Conservation (phyloP, 2,888 invertebrate genomes). For the Dryocosmus kuriphilus region DNA sequence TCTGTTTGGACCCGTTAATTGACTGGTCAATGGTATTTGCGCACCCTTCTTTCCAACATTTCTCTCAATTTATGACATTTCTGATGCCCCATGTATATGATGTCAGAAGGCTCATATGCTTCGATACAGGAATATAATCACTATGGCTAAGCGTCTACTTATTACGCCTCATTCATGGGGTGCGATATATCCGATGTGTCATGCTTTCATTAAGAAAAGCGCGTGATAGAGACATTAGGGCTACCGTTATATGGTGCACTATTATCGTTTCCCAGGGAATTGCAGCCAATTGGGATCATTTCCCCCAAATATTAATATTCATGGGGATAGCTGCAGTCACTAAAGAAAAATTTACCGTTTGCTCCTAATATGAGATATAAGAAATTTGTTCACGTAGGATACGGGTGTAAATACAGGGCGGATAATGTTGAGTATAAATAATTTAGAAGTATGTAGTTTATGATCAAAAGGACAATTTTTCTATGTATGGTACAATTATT, state of each 20-base stretch:
- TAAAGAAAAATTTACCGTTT: slow-evolving; percentile 17
- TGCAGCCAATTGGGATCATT: slow-evolving; percentile 30
- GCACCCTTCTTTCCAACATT: slow-evolving; percentile 23
- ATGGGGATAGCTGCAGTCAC: slow-evolving; percentile 11
- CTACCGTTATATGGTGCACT: not conserved
- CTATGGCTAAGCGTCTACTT: slow-evolving; percentile 55
- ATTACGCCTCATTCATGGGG: slow-evolving; percentile 59
- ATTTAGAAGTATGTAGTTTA: not conserved
- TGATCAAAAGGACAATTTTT: not conserved
- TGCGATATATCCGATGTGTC: slow-evolving; percentile 48
- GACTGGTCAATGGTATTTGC: slow-evolving; percentile 36
- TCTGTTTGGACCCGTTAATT: slow-evolving; percentile 27
- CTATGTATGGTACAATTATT: not conserved
- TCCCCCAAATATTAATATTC: slow-evolving; percentile 36
- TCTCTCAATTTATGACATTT: slow-evolving; percentile 40
- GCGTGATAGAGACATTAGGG: slow-evolving; percentile 34
- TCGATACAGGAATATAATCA: slow-evolving; percentile 55
- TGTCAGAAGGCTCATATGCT: slow-evolving; percentile 48
- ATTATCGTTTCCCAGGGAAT: slow-evolving; percentile 34
- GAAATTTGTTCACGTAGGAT: slow-evolving; percentile 11
- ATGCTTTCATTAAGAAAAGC: slow-evolving; percentile 39
- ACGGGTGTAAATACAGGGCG: slow-evolving; percentile 13
- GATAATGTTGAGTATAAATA: not conserved
- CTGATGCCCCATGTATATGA: slow-evolving; percentile 3
- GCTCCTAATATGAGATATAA: not conserved